Base-by-base conservation (phyloP, 2,797 vertebrate species). In the Sphaeramia orbicularis region DNA sequence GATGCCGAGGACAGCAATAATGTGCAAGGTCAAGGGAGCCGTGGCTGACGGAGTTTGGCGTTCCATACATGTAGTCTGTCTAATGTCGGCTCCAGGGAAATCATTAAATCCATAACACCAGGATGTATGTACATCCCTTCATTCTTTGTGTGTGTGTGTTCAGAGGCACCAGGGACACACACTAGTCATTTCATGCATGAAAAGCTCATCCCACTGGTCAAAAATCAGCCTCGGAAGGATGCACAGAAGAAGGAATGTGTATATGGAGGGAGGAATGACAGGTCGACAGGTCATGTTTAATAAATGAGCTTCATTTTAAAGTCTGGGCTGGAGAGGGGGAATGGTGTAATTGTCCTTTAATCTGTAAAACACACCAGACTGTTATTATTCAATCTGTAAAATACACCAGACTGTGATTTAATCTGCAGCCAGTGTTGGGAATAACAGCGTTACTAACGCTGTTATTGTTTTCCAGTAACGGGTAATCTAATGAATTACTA, bases 11-110 rank as follows among this genome's bases (percentile, higher is more conserved):
- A 83, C 67, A 89, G 88, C 88, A 86, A 92, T 92, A 91, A 92
- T 92, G 80, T 86, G 70, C 89, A 91, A 92, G 90, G 91, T 91
- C 89, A 89, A 89, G 82, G 74, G 63, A 86, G 83, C 84, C 10
- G 7, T 67, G 76, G 76, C 48, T 72, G 73, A 68, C 81, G 70
- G 70, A 78, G 78, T n/a, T 58, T 57, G 65, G 82, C 81, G 85
- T 84, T 85, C 91, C 84, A 86, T 82, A 79, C 74, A 71, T 80
- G 87, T 75, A 77, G 69, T 81, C 73, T 65, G 74, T 76, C 75
- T 85, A 72, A 83, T 76, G 64, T 55, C 73, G 4, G 54, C 81
- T 81, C 85, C 47, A 38, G 83, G 85, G 88, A 91, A 90, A 91
- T 90, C 90, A 71, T 91, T 92, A 90, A 91, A 90, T 91, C 89